phyloP scores from a whole-genome alignment of 2,797 vertebrate genomes.

The Eulemur mongoz region DNA sequence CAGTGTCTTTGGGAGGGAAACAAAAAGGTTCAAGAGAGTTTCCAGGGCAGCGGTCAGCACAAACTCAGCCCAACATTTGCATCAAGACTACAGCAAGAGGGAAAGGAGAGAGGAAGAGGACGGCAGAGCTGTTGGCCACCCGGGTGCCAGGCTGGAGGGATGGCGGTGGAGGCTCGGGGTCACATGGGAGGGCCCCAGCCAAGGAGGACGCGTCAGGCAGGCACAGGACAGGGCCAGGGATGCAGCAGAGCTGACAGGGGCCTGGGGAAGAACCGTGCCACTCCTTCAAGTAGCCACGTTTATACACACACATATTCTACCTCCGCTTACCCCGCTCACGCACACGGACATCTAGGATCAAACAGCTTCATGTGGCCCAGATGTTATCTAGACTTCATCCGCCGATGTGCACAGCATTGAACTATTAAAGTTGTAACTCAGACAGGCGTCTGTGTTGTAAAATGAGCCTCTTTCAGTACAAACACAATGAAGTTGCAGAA shows the following conservation, averaged over 20 bases:
- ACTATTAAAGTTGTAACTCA: not conserved
- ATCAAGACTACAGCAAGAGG: not conserved
- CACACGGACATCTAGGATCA: not conserved
- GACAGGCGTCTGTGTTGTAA: not conserved
- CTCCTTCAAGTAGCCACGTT: not conserved
- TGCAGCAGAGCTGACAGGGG: rapidly evolving
- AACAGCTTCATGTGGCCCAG: not conserved
- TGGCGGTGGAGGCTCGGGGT: rapidly evolving
- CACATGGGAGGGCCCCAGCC: not conserved
- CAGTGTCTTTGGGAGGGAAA: not conserved
- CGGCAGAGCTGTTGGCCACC: not conserved
- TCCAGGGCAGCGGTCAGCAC: not conserved
- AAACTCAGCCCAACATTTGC: not conserved
- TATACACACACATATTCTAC: not conserved
- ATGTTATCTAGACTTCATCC: not conserved
- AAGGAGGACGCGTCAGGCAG: not conserved
- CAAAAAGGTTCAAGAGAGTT: not conserved
- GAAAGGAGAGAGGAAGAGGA: not conserved
- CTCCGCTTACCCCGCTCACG: not conserved
- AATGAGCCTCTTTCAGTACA: not conserved
- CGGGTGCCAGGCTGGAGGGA: not conserved
- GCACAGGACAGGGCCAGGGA: not conserved
- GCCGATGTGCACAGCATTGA: not conserved
- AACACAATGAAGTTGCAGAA: not conserved
- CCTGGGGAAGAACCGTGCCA: not conserved